phyloP scores from a whole-genome alignment of 2,888 invertebrate species.

The Anodontia alba region DNA sequence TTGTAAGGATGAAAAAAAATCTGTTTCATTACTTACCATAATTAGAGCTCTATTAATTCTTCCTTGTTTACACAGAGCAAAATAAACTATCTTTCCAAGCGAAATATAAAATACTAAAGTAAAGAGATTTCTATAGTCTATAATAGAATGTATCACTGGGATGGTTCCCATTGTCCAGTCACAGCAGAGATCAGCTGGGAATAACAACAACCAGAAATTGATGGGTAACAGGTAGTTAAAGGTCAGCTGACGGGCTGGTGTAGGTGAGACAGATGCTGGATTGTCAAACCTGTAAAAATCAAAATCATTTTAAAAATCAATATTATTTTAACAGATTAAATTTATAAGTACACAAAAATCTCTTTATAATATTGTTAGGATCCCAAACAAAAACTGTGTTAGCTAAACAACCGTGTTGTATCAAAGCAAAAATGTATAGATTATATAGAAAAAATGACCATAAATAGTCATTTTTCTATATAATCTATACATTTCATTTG shows the following conservation, averaged over 20 bases:
- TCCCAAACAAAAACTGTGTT: too few species aligned
- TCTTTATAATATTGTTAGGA: too few species aligned
- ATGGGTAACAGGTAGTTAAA: conserved; percentile 96
- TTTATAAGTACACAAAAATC: neutral
- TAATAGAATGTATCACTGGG: conserved; percentile 91
- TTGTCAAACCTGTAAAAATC: conserved; percentile 94
- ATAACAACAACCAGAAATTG: conserved; percentile 95
- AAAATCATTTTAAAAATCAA: too few species aligned
- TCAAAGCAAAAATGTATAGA: too few species aligned
- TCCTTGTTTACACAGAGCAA: conserved; percentile 70
- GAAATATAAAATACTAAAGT: conserved; percentile 90
- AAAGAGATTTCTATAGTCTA: conserved; percentile 92
- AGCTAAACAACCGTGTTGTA: too few species aligned
- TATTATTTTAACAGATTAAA: neutral
- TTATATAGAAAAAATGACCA: too few species aligned
- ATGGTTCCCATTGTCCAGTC: conserved; percentile 99
- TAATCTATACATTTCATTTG: too few species aligned
- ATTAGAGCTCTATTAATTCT: conserved; percentile 88
- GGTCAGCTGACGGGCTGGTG: conserved; percentile 94
- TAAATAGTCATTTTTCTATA: too few species aligned
- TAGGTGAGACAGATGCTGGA: conserved; percentile 95
- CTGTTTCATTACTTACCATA: conserved; percentile 89
- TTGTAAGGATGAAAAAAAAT: too few species aligned
- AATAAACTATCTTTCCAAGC: conserved; percentile 76
- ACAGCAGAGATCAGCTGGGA: conserved; percentile 96